Base-by-base conservation (phyloP, 1,140 invertebrate genomes). In the Caenorhabditis tropicalis region DNA sequence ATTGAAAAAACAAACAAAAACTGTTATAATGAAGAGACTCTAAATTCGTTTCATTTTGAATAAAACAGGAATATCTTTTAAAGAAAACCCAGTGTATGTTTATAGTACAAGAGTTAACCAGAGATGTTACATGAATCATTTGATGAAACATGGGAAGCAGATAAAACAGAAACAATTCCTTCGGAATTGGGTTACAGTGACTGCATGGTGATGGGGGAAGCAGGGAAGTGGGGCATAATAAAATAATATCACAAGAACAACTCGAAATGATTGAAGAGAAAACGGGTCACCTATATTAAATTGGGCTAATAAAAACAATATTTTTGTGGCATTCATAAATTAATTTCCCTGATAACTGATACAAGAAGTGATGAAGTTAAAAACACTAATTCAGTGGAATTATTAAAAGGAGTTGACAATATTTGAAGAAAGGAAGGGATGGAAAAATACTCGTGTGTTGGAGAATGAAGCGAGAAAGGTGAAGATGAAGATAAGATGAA, bases 121-220 rank as follows among this genome's bases (percentile, higher is more conserved):
- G 36, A 46, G 36, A 74, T 74, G n/a, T 5, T 74, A 74, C 65
- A 74, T 43, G 65, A 74, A 74, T 74, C 65, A 74, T 43, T 46
- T 15, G 15, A 74, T 74, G 65, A 43, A 74, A 74, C 65, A 74
- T 74, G 65, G 33, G 21, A 43, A 43, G n/a, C 65, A n/a, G 65
- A 36, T 74, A 74, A 74, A 74, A 74, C 65, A 33, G 36, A 15
- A 46, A 27, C 53, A 58, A 58, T 24, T 24, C n/a, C n/a, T n/a
- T n/a, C n/a, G n/a, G n/a, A n/a, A n/a, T n/a, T n/a, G n/a, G n/a
- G n/a, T n/a, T n/a, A n/a, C n/a, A n/a, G n/a, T n/a, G n/a, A n/a
- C n/a, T n/a, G n/a, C 33, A 33, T 36, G 31, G 58, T 2, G 19
- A 74, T 33, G 6, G 12, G 36, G 10, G 19, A 10, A 31, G 5